Evolutionary conservation across 2,888 invertebrate genomes (phyloP).

Genomic region (Gnatocerus cornutus): DNA sequence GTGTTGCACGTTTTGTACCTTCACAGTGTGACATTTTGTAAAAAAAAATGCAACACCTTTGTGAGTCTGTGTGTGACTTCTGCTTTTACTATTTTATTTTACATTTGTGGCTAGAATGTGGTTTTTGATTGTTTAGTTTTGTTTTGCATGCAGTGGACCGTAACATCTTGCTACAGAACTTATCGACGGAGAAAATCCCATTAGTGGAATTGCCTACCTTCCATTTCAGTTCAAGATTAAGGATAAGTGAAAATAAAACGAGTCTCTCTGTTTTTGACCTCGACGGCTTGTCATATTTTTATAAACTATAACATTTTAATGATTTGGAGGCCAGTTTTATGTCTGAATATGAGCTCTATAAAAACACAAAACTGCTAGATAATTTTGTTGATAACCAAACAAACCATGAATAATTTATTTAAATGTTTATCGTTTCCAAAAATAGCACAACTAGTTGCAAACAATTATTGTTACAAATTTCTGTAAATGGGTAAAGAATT

Average conservation of each 20-base stretch:
- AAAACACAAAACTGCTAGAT: too few species aligned
- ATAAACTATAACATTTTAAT: too few species aligned
- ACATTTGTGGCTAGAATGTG: constrained; percentile 16
- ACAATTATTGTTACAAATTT: too few species aligned
- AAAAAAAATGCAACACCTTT: constrained; percentile 17
- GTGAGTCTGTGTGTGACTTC: constrained; percentile 3
- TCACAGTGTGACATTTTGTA: constrained; percentile 7
- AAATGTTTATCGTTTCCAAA: too few species aligned
- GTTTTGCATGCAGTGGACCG: constrained; percentile 23
- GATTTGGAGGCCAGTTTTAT: too few species aligned
- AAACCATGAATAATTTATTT: too few species aligned
- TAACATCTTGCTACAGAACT: constrained; percentile 17
- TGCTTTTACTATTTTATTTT: constrained; percentile 22
- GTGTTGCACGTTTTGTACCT: constrained; percentile 28
- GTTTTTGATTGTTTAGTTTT: constrained; percentile 15
- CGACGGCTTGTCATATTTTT: neutral
- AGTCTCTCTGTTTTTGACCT: neutral
- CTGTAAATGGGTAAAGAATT: too few species aligned
- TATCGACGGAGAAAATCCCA: constrained; percentile 28
- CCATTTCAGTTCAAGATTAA: constrained; percentile 19
- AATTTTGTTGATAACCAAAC: too few species aligned
- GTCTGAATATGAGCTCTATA: too few species aligned
- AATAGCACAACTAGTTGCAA: too few species aligned
- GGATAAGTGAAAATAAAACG: neutral
- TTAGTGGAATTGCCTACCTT: constrained; percentile 25